Conservation (phyloP, 2,888 invertebrate species). For the Venusia cambrica region DNA sequence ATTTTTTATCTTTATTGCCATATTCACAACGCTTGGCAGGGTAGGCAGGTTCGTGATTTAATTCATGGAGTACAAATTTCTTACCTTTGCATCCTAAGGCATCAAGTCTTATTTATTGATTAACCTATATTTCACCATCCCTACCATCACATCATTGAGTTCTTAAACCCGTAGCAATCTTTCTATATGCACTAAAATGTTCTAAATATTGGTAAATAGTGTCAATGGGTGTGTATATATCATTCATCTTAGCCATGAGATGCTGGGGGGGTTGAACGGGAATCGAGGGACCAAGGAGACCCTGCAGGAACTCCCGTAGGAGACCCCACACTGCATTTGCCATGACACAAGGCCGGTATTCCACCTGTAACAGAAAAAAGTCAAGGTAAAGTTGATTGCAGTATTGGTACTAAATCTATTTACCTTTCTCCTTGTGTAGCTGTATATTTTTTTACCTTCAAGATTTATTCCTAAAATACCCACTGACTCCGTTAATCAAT, state of each 20-base stretch:
- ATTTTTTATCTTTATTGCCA: too few relatives aligned
- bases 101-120: too few relatives aligned
- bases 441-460: too few relatives aligned
- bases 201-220: slow-evolving; percentile 97
- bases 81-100: too few relatives aligned
- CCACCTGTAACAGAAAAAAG: slow-evolving; percentile 80
- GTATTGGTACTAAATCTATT: too few relatives aligned
- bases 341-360: slow-evolving; percentile 94
- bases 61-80: too few relatives aligned
- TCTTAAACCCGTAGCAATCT: slow-evolving; percentile 81
- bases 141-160: slow-evolving; percentile 37
- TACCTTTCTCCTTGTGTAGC: too few relatives aligned
- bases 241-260: slow-evolving; percentile 88
- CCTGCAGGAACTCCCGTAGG: slow-evolving; percentile 94
- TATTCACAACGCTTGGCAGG: too few relatives aligned
- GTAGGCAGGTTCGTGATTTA: too few relatives aligned
- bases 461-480: too few relatives aligned
- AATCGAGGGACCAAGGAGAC: slow-evolving; percentile 90
- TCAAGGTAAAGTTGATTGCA: background rate
- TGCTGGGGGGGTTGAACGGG: slow-evolving; percentile 88
- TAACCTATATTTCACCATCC: too few relatives aligned
- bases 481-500: too few relatives aligned
- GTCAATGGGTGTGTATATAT: slow-evolving; percentile 93
- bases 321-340: slow-evolving; percentile 95
- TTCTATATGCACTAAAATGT: slow-evolving; percentile 94